Base-by-base conservation (phyloP, 2,113 vertebrate genomes). In the Collichthys lucidus region DNA sequence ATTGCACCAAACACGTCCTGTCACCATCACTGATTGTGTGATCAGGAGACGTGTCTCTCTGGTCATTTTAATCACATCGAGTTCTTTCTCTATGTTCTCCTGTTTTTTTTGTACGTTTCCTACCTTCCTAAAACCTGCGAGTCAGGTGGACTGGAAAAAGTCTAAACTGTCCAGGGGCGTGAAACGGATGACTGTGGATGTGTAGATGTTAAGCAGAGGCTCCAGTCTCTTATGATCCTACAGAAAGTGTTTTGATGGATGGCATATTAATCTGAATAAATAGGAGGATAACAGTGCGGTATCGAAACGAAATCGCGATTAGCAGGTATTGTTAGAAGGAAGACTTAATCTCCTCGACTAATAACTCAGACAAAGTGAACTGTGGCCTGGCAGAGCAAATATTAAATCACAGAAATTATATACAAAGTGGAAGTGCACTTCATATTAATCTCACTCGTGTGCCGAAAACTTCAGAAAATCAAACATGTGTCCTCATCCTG, bases 111-210 rank as follows among this genome's bases (percentile, higher is more conserved):
- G 26, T 12, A 10, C 0, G 17, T 49, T 42, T 60, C 24, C 46
- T 55, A 8, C 17, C 22, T 63, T 31, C 6, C 40, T 47, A 49
- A 59, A 14, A 22, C 11, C 16, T 29, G 22, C 10, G 31, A 22
- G 57, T 60, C 53, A 61, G 46, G 22, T 57, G 10, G 35, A 75
- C 22, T 44, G 56, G 44, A 79, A 62, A 65, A 35, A 40, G 35
- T 42, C 29, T 19, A 40, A 44, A 64, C 9, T 9, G n/a, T 47
- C 6, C n/a, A 44, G 42, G 59, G 56, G 31, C 57, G 22, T 68
- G 50, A 66, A 61, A 40, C 3, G 26, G 26, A 46, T 52, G 50
- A 81, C 55, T 35, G 24, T 7, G 49, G 35, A 14, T 44, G 35
- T 68, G 5, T 35, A 11, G 24, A n/a, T 69, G 73, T 47, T 80